phyloP scores from a whole-genome alignment of 2,113 vertebrate genomes.

The Oplegnathus fasciatus region DNA sequence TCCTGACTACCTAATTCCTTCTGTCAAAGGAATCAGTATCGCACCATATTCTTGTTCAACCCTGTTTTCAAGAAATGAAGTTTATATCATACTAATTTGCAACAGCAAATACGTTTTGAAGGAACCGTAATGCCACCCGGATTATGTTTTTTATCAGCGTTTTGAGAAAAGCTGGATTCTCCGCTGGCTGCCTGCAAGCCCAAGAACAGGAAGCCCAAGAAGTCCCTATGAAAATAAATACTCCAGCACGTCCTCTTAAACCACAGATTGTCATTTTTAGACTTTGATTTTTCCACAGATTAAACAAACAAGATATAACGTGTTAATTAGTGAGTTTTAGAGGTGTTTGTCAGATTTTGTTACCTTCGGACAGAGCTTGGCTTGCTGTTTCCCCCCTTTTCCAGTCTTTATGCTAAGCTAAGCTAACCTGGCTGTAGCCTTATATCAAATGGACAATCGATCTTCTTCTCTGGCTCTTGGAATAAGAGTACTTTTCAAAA shows the following conservation, averaged over 20 bases:
- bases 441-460: not conserved
- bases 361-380: not conserved
- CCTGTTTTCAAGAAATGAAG: not conserved
- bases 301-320: not conserved
- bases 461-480: not conserved
- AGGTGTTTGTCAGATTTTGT: not conserved
- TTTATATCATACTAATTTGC: not conserved
- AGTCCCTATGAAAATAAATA: not conserved
- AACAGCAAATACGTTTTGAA: not conserved
- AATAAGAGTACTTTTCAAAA: not conserved
- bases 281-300: not conserved
- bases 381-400: not conserved
- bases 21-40: not conserved
- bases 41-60: not conserved
- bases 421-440: not conserved
- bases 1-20: constrained; percentile 17
- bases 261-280: not conserved
- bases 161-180: not conserved
- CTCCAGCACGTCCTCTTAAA: not conserved
- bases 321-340: not conserved
- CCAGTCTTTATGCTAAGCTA: not conserved
- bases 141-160: not conserved
- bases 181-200: not conserved
- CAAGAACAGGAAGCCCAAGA: not conserved
- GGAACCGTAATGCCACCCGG: not conserved